Base-by-base conservation (phyloP, 2,888 invertebrate genomes). In the Pterostichus niger region DNA sequence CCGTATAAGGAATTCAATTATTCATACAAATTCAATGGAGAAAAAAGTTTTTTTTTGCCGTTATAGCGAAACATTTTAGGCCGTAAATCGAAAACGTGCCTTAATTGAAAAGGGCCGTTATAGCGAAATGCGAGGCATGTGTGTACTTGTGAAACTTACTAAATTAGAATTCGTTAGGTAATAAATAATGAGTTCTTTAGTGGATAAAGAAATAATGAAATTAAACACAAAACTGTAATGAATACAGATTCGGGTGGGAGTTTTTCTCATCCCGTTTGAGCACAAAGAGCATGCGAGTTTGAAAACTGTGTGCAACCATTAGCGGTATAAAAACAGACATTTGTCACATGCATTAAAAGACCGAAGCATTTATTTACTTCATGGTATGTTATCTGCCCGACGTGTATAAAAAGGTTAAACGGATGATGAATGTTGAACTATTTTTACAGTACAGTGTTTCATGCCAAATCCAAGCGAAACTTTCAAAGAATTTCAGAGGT, bases 271-370 rank as follows among this genome's bases (percentile, higher is more conserved):
- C 54, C 54, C 9, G 54, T 54, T 2, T 6, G 13, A 7, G 13
- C 64, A 73, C 46, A 73, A 46, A 73, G 73, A 73, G 24, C 46
- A 73, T 15, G 31, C 46, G 46, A 44, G 73, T 46, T 44, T 44
- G 73, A 73, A 71, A 44, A 73, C 44, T 73, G 73, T 44, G 71
- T 73, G 49, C 73, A 49, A 46, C 73, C 73, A 73, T 73, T 73
- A 73, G 73, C 40, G 10, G 11, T 35, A 78, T 44, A 78, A 59
- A 78, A 56, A 78, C 78, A 59, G 54, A 56, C 44, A 78, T 78
- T 78, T 78, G 78, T 78, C 78, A 78, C 78, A 44, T 78, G 59
- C 56, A 59, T 59, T 78, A 78, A 78, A 56, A 59, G 78, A 78
- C 40, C 78, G 56, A 78, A 78, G 44, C 78, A 78, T 40, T 56